phyloP scores from a whole-genome alignment of 2,797 vertebrate genomes.

The Anguilla marmorata region DNA sequence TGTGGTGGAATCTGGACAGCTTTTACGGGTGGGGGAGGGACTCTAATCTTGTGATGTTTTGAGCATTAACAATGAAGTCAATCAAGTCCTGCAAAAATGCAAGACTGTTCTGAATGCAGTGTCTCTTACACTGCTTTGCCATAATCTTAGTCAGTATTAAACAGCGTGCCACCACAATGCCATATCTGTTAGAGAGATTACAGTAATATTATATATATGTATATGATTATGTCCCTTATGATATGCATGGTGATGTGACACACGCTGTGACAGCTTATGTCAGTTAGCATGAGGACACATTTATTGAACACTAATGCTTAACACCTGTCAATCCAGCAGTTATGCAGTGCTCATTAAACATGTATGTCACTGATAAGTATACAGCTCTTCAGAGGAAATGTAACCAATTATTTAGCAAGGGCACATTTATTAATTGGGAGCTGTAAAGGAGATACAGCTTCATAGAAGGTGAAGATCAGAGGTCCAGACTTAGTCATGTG shows the following conservation, averaged over 20 bases:
- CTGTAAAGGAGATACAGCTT: background rate
- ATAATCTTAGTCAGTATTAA: background rate
- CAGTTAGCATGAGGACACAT: background rate
- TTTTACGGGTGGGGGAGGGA: constrained; percentile 10
- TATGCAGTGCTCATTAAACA: background rate
- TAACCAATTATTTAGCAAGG: background rate
- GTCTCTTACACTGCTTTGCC: background rate
- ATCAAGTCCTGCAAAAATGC: background rate
- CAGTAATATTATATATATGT: too few relatives aligned
- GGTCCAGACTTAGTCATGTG: background rate
- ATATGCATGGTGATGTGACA: background rate
- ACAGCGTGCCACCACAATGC: background rate
- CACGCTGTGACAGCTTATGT: background rate
- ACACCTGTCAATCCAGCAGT: too few relatives aligned
- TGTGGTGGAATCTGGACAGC: constrained; percentile 18
- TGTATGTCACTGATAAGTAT: background rate
- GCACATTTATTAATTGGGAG: background rate
- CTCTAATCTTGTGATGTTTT: background rate
- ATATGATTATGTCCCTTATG: too few relatives aligned
- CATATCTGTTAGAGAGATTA: background rate
- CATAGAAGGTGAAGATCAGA: background rate
- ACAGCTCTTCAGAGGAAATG: background rate
- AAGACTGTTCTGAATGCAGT: background rate
- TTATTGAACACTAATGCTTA: too few relatives aligned
- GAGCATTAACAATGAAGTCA: background rate